Conservation (phyloP, 2,888 invertebrate species). For the Drosophila falleni region DNA sequence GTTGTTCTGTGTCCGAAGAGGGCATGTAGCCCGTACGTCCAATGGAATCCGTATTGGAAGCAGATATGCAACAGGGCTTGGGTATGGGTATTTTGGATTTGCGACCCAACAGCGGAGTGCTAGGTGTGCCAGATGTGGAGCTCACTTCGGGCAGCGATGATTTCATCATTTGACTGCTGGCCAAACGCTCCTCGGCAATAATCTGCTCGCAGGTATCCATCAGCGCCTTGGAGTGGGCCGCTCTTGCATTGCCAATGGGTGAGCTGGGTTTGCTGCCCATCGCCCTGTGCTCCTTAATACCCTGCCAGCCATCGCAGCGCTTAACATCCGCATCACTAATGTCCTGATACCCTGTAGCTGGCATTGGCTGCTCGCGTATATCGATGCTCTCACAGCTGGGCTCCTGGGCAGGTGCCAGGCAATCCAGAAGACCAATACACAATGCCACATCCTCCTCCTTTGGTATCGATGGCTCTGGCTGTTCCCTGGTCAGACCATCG, state of each 20-base stretch:
- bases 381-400: conserved; percentile 68
- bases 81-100: conserved; percentile 80
- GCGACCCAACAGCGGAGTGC: conserved; percentile 66
- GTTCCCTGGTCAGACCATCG: conserved; percentile 50
- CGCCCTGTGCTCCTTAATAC: conserved; percentile 6
- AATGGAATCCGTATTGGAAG: conserved; percentile 74
- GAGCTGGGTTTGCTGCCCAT: conserved; percentile 57
- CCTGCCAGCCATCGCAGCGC: conserved; percentile 55
- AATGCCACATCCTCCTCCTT: conserved; percentile 67
- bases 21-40: conserved; percentile 67
- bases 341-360: conserved; percentile 69
- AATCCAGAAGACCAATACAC: conserved; percentile 68
- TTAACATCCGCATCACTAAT: conserved; percentile 64
- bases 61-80: conserved; percentile 70
- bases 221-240: conserved; percentile 80
- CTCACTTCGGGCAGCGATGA: conserved; percentile 61
- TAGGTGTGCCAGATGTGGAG: conserved; percentile 59
- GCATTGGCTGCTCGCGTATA: conserved; percentile 57
- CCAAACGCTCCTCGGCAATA: conserved; percentile 80
- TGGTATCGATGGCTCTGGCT: conserved; percentile 23
- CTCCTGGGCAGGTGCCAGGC: conserved; percentile 69
- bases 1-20: conserved; percentile 48
- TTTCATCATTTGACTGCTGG: conserved; percentile 73
- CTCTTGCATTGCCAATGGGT: conserved; percentile 71
- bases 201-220: conserved; percentile 82